Percentiles rank a stretch among this genome's conserved stretches.
These are phyloP conservation scores for Drosophila putrida DNA, from an alignment of 2,888 invertebrate species.

Conservation along the genomic window DNA sequence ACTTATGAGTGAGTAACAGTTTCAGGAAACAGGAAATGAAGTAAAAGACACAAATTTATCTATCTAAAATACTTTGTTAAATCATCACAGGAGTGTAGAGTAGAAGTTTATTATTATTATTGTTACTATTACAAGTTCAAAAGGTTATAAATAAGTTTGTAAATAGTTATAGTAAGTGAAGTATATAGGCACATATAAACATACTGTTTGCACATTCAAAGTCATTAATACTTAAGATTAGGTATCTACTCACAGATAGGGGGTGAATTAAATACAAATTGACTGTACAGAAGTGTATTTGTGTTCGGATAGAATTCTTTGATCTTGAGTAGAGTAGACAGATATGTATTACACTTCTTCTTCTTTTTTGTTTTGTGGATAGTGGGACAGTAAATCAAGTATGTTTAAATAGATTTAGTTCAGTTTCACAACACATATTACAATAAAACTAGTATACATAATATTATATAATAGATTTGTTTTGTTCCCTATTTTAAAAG, in stretches of 20 bases:
- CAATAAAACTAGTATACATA: slow-evolving; percentile 27
- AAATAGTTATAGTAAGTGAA: slow-evolving; percentile 8
- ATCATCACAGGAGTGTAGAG: slow-evolving; percentile 74
- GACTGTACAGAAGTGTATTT: slow-evolving; percentile 13
- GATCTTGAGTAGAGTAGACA: slow-evolving; percentile 11
- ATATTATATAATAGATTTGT: slow-evolving; percentile 15
- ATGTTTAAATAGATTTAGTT: slow-evolving; percentile 30
- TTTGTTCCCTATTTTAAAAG: slow-evolving; percentile 57
- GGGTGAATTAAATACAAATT: slow-evolving; percentile 33
- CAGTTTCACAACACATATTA: slow-evolving; percentile 58
- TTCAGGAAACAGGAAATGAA: slow-evolving; percentile 7
- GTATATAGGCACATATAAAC: slow-evolving; percentile 23
- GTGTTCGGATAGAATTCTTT: slow-evolving; percentile 15
- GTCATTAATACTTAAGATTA: slow-evolving; percentile 47
- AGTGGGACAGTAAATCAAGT: slow-evolving; percentile 33
- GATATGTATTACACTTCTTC: slow-evolving; percentile 52
- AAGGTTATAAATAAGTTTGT: slow-evolving; percentile 17
- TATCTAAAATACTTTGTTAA: slow-evolving; percentile 48
- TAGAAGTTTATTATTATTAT: slow-evolving; percentile 67
- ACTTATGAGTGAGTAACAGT: not conserved
- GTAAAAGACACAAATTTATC: slow-evolving; percentile 25
- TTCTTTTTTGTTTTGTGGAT: slow-evolving; percentile 16
- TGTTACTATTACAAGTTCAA: slow-evolving; percentile 25
- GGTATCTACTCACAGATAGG: slow-evolving; percentile 11
- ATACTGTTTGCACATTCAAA: slow-evolving; percentile 41